These are phyloP conservation scores for Eueremaeus valkanovi DNA, from an alignment of 2,888 invertebrate genomes.

Conservation along the genomic window DNA sequence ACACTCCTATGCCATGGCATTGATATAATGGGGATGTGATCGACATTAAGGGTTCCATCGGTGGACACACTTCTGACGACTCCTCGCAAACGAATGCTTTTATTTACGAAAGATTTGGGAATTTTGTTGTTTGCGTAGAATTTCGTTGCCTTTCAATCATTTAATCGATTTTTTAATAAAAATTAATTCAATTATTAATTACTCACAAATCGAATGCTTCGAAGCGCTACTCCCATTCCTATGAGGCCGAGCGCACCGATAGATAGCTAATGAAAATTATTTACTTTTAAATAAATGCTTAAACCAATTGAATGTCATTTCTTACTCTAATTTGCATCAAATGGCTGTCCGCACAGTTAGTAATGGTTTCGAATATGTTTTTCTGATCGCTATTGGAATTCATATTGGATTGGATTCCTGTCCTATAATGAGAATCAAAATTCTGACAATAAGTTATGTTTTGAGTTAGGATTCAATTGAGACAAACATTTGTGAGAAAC, in stretches of 20 bases:
- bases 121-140: constrained; percentile 24
- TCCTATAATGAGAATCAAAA: background rate
- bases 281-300: background rate
- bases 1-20: constrained; percentile 32
- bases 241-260: constrained; percentile 3
- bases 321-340: constrained; percentile 32
- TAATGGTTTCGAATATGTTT: background rate
- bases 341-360: constrained; percentile 28
- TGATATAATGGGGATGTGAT: constrained; percentile 31
- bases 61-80: background rate
- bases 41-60: constrained; percentile 32
- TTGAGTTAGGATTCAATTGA: no score
- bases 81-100: constrained; percentile 25
- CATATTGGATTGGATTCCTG: background rate
- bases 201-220: constrained; percentile 32
- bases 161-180: background rate
- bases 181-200: background rate
- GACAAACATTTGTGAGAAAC: background rate
- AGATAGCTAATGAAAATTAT: background rate
- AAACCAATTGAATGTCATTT: background rate
- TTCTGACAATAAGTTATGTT: no score
- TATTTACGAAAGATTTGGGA: constrained; percentile 28
- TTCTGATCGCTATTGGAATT: background rate
- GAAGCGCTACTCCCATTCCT: constrained; percentile 9
- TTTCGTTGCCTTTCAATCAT: constrained; percentile 17